Conservation (phyloP, 2,888 invertebrate species). For the Clanis bilineata region DNA sequence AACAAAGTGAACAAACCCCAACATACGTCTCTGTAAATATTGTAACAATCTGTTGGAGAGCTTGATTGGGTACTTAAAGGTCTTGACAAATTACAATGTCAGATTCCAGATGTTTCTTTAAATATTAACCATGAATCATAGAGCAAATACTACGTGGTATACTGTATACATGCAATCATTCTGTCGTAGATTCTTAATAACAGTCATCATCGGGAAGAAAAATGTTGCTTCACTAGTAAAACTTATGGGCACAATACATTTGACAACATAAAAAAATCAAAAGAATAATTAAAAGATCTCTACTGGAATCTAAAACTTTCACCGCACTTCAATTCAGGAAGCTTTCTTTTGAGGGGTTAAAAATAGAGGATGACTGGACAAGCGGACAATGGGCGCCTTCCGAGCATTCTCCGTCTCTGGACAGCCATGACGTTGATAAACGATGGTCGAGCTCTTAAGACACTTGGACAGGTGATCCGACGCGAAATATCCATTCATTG, state of each 20-base stretch:
- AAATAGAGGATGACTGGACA: constrained; percentile 53
- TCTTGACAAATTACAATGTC: neutral
- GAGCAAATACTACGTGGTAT: no score
- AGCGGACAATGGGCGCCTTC: constrained; percentile 56
- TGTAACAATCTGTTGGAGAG: neutral
- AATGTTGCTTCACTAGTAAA: no score
- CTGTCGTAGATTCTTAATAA: no score
- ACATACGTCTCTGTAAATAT: neutral
- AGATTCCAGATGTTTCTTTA: no score
- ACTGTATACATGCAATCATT: no score
- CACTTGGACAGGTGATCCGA: constrained; percentile 72
- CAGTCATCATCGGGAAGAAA: no score
- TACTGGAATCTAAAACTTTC: neutral
- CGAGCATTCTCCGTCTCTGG: constrained; percentile 47
- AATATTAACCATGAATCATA: no score
- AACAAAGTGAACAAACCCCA: neutral
- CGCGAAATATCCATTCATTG: constrained; percentile 62
- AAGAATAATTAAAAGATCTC: neutral
- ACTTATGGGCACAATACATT: neutral
- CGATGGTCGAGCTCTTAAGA: constrained; percentile 55
- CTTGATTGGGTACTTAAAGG: neutral
- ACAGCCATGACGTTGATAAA: constrained; percentile 65
- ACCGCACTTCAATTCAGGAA: constrained; percentile 23
- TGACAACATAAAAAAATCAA: neutral
- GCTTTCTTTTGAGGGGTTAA: constrained; percentile 43